Percentiles rank a stretch among this genome's conserved stretches.
Evolutionary conservation across 2,113 vertebrate species (phyloP).

Genomic region (Poeciliopsis retropinna): DNA sequence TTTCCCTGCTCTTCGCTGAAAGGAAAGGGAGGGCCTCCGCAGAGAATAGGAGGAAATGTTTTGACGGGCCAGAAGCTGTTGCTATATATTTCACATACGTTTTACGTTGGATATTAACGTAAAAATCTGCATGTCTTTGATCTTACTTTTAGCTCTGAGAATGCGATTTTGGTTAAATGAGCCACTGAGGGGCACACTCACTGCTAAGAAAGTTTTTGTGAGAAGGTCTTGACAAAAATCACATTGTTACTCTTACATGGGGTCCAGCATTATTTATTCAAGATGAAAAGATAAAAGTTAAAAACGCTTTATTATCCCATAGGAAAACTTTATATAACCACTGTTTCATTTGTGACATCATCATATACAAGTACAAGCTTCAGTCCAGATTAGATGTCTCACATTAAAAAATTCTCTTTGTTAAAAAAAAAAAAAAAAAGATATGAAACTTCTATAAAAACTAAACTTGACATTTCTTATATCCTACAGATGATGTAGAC

Average conservation of each 20-base stretch:
- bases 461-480: too few species aligned
- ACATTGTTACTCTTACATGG: background rate
- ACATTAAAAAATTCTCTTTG: background rate
- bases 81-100: slow-evolving; percentile 42
- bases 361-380: background rate
- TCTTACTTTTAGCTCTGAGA: background rate
- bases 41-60: slow-evolving; percentile 73
- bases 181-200: slow-evolving; percentile 63
- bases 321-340: background rate
- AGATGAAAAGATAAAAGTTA: background rate
- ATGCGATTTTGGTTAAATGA: background rate
- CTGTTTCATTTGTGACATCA: background rate
- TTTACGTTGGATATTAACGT: slow-evolving; percentile 6
- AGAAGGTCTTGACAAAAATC: slow-evolving; percentile 22
- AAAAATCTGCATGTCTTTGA: slow-evolving; percentile 13
- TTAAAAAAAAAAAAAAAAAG: too few species aligned
- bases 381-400: background rate
- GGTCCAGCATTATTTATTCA: background rate
- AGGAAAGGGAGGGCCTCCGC: slow-evolving; percentile 73
- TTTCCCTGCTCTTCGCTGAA: slow-evolving; percentile 54
- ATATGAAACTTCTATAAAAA: too few species aligned
- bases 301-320: background rate
- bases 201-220: slow-evolving; percentile 26
- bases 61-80: slow-evolving; percentile 30
- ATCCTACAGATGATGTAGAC: background rate